A percentile compares a stretch with the other conserved stretches of the same genome.
Evolutionary conservation across 2,113 vertebrate species (phyloP).

Genomic region (Colinus virginianus): DNA sequence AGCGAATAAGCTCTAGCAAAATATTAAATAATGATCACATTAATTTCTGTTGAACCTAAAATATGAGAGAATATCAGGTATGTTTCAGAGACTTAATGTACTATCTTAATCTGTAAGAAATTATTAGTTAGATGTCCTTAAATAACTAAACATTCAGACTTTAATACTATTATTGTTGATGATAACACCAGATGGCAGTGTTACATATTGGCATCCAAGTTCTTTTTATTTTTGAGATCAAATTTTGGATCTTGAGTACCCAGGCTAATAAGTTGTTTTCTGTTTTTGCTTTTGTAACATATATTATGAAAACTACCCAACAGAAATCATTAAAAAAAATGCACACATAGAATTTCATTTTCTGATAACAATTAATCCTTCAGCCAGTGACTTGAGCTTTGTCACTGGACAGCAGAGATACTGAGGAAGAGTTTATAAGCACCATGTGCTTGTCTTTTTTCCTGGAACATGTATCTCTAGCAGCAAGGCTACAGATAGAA

Average conservation of each 20-base stretch:
- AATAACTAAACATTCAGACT: neutral
- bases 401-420: neutral
- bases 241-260: neutral
- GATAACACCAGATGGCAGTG: neutral
- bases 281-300: neutral
- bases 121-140: neutral
- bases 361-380: neutral
- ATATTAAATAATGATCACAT: neutral
- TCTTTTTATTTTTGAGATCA: neutral
- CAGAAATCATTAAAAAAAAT: neutral
- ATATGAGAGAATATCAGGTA: neutral
- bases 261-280: neutral
- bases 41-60: neutral
- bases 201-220: neutral
- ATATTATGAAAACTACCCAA: neutral
- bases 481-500: slow-evolving; percentile 25
- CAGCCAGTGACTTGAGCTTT: neutral
- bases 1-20: neutral
- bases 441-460: neutral
- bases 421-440: neutral
- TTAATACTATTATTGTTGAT: neutral
- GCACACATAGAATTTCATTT: neutral
- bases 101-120: neutral
- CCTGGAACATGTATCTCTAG: neutral
- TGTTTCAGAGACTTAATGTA: neutral